These are phyloP conservation scores for Onychomys leucogaster DNA, from an alignment of 2,797 vertebrate species.

Conservation along the genomic window DNA sequence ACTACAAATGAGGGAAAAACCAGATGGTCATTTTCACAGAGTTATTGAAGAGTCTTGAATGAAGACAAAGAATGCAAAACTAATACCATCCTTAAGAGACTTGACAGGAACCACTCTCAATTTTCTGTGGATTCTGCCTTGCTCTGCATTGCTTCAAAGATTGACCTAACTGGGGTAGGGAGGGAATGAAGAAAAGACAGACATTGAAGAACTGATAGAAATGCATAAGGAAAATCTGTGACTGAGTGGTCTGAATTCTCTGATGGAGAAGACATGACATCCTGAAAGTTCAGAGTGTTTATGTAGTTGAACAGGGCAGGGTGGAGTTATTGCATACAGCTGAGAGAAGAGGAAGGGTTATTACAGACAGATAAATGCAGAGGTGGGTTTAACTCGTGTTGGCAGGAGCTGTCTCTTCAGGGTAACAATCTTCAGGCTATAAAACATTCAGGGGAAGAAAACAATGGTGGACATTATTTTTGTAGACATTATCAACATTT, in stretches of 20 bases:
- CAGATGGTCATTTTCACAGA: background rate
- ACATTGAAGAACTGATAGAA: background rate
- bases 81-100: background rate
- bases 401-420: background rate
- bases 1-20: background rate
- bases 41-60: background rate
- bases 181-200: background rate
- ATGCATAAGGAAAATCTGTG: background rate
- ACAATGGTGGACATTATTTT: background rate
- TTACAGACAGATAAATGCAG: background rate
- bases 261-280: background rate
- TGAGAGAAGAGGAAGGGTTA: background rate
- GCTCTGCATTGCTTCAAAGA: background rate
- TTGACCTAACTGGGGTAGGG: background rate
- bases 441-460: background rate
- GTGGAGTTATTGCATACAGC: background rate
- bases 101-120: background rate
- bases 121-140: background rate
- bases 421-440: background rate
- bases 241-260: background rate
- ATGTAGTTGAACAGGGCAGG: background rate
- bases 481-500: background rate
- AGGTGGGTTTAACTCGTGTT: background rate
- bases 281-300: background rate
- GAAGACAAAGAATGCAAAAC: background rate